Percentiles rank a stretch among this genome's conserved stretches.
Conservation (phyloP, 2,113 vertebrate genomes). For the Melanerpes formicivorus region DNA sequence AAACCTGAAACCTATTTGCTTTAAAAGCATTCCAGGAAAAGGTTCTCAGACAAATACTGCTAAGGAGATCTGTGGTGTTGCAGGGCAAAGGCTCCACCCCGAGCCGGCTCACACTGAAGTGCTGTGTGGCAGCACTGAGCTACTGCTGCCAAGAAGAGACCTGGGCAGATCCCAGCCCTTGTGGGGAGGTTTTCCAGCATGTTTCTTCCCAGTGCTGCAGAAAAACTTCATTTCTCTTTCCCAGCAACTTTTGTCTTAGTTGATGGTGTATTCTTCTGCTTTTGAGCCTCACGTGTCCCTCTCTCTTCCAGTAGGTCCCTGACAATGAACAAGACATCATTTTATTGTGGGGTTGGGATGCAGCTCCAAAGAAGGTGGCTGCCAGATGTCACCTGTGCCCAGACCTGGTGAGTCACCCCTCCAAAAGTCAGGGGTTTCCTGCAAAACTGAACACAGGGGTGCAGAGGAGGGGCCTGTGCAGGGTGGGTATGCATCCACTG, state of each 20-base stretch:
- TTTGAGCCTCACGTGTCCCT: not conserved
- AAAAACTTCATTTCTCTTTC: not conserved
- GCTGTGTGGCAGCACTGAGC: not conserved
- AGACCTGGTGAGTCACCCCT: rapidly evolving
- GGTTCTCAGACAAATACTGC: not conserved
- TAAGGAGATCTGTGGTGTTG: rapidly evolving
- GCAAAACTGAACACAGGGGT: not conserved
- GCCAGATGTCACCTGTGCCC: not conserved
- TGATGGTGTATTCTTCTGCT: not conserved
- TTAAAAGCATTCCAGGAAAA: not conserved
- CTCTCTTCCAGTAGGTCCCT: not conserved
- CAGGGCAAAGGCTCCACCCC: not conserved
- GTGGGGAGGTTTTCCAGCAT: not conserved
- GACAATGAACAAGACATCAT: not conserved
- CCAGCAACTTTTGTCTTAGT: not conserved
- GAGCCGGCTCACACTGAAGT: not conserved
- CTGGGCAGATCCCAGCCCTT: not conserved
- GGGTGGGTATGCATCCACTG: too few species aligned
- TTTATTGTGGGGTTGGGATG: not conserved
- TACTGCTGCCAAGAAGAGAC: not conserved
- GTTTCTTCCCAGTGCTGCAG: not conserved
- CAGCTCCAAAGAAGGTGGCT: rapidly evolving
- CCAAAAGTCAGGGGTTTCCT: not conserved
- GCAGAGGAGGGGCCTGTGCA: not conserved
- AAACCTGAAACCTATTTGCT: not conserved